A percentile compares a stretch with the other conserved stretches of the same genome.
Conservation (phyloP, 1,140 invertebrate genomes). For the Euwallacea similis region DNA sequence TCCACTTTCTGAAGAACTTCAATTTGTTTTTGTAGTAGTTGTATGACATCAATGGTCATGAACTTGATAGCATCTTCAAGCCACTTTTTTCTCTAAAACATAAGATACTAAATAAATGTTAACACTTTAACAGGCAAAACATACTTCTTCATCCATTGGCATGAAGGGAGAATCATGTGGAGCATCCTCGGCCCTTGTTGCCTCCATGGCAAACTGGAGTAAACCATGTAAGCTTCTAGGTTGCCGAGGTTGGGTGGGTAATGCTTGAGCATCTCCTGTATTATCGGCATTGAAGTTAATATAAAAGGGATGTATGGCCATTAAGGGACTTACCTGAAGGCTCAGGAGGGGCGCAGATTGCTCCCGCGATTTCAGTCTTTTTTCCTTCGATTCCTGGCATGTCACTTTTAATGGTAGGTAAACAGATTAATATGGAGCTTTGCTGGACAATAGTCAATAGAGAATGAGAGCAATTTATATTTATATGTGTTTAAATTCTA, state of each 20-base stretch:
- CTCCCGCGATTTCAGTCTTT: slow-evolving; percentile 16
- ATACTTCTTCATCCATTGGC: slow-evolving; percentile 65
- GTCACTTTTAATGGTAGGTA: background rate
- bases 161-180: slow-evolving; percentile 54
- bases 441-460: no score
- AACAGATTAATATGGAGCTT: no score
- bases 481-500: no score
- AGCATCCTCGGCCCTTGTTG: slow-evolving; percentile 61
- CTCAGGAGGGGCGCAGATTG: slow-evolving; percentile 15
- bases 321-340: background rate
- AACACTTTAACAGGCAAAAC: background rate
- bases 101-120: background rate
- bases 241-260: slow-evolving; percentile 46
- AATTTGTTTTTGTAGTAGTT: slow-evolving; percentile 65
- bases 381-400: slow-evolving; percentile 17
- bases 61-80: slow-evolving; percentile 68
- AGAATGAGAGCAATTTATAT: no score
- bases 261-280: slow-evolving; percentile 1
- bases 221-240: slow-evolving; percentile 59
- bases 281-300: background rate
- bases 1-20: slow-evolving; percentile 59
- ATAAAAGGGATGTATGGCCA: background rate
- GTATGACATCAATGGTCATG: slow-evolving; percentile 66
- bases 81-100: slow-evolving; percentile 65
- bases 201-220: slow-evolving; percentile 66